These are phyloP conservation scores for Drosophila malerkotliana DNA, from an alignment of 1,140 invertebrate genomes.

Conservation along the genomic window DNA sequence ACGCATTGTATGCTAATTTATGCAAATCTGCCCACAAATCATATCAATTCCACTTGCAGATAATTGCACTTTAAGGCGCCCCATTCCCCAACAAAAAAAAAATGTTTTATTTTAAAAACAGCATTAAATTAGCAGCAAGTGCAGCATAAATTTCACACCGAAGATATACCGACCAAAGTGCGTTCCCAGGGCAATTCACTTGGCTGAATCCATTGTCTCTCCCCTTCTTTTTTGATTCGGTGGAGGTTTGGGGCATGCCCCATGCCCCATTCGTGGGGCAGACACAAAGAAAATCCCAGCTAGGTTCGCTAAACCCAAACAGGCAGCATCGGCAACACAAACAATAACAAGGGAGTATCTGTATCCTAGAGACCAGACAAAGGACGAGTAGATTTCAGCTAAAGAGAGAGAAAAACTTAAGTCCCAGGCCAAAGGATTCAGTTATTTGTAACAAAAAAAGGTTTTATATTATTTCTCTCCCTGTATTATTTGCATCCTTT, in stretches of 20 bases:
- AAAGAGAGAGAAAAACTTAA: background rate
- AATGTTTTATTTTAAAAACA: conserved; percentile 4
- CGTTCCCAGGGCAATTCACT: conserved; percentile 46
- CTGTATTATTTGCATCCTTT: conserved; percentile 19
- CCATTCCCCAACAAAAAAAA: conserved; percentile 4
- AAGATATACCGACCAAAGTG: conserved; percentile 34
- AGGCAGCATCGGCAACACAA: conserved; percentile 6
- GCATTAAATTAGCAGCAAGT: conserved; percentile 49
- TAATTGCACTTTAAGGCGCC: conserved; percentile 34
- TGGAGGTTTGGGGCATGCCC: background rate
- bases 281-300: conserved; percentile 63
- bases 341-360: conserved; percentile 10
- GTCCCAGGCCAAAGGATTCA: background rate
- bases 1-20: conserved; percentile 77
- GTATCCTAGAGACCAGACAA: conserved; percentile 37
- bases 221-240: background rate
- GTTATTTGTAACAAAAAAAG: background rate
- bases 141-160: conserved; percentile 56
- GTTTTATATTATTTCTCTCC: background rate
- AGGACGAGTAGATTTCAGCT: conserved; percentile 14
- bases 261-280: conserved; percentile 15
- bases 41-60: conserved; percentile 43
- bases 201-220: conserved; percentile 36
- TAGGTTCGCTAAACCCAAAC: conserved; percentile 39
- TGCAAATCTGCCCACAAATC: conserved; percentile 63